Evolutionary conservation across 1,140 invertebrate genomes (phyloP), one percentile per base, ranked within the genome.

Genomic region (Coelopa frigida): DNA sequence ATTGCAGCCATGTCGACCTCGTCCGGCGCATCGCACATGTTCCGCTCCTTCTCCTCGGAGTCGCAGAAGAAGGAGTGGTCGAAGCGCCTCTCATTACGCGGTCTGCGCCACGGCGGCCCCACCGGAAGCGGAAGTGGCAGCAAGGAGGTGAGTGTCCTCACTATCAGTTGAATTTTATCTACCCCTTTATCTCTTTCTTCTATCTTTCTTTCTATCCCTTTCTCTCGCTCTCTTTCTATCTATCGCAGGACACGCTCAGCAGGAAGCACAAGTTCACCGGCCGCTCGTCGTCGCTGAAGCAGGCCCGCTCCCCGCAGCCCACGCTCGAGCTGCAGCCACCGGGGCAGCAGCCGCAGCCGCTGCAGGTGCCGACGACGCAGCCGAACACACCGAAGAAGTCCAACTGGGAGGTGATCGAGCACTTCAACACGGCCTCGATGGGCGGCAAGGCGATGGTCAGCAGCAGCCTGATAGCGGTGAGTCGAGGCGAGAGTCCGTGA

Each of bases 331-430:
- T n/a, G 4, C 29, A 48, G 26, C n/a, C 21, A 5, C 29, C 38
- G 20, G 15, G 23, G 15, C 32, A 35, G 8, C 41, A 43, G 15
- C 21, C 18, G 1, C 43, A 45, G 4, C 40, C 24, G 14, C 48
- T 48, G 23, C 47, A 46, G 33, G 42, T 44, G n/a, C 50, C 54
- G 27, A 24, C 14, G 7, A 36, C 33, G n/a, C 46, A 48, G 12
- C 72, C 78, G 5, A 78, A 78, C 58, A 87, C 75, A 29, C 72
- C 78, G 21, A 79, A 79, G 67, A 88, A 87, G 64, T 87, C 85
- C 53, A 89, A 89, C 68, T 89, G 85, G 86, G 84, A 89, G 67
- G 86, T 89, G 45, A 89, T 89, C 56, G 85, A 89, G 68, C 86
- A 89, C 68, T 88, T 84, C 68, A 78, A 75, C 52, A 73, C 73